A percentile compares a stretch with the other conserved stretches of the same genome.
These are phyloP conservation scores for Porites evermanni DNA, from an alignment of 92 coral and sea anemone species.

Conservation along the genomic window DNA sequence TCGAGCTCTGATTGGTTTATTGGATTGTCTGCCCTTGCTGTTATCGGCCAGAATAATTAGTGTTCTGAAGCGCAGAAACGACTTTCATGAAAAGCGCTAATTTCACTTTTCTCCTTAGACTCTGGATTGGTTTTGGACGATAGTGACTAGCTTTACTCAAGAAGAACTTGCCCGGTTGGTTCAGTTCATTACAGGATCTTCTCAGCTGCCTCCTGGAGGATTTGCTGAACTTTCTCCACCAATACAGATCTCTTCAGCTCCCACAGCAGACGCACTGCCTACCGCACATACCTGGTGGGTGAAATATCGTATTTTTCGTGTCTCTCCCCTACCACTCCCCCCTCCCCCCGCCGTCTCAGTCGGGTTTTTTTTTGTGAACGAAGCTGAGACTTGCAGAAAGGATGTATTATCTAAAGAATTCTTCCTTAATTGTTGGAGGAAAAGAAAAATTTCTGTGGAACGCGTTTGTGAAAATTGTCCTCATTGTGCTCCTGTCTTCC, in stretches of 20 bases:
- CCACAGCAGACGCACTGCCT: slow-evolving; percentile 72
- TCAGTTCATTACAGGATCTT: slow-evolving; percentile 95
- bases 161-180: slow-evolving; percentile 95
- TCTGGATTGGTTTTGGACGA: slow-evolving; percentile 94
- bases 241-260: slow-evolving; percentile 77
- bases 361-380: too few species aligned
- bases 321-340: too few species aligned
- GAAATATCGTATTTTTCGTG: neutral
- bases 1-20: too few species aligned
- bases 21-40: too few species aligned
- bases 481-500: too few species aligned
- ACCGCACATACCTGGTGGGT: slow-evolving; percentile 96
- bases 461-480: too few species aligned
- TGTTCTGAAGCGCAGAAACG: neutral
- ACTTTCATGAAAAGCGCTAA: neutral
- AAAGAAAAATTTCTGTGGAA: too few species aligned
- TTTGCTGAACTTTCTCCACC: slow-evolving; percentile 88
- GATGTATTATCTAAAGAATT: too few species aligned
- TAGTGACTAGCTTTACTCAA: slow-evolving; percentile 88
- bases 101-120: slow-evolving; percentile 46
- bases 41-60: too few species aligned
- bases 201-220: slow-evolving; percentile 99
- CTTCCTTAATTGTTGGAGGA: too few species aligned
- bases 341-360: too few species aligned
- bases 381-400: too few species aligned